A percentile compares a stretch with the other conserved stretches of the same genome.
phyloP scores from a whole-genome alignment of 2,797 vertebrate genomes.

The Gymnopithys bicolor region DNA sequence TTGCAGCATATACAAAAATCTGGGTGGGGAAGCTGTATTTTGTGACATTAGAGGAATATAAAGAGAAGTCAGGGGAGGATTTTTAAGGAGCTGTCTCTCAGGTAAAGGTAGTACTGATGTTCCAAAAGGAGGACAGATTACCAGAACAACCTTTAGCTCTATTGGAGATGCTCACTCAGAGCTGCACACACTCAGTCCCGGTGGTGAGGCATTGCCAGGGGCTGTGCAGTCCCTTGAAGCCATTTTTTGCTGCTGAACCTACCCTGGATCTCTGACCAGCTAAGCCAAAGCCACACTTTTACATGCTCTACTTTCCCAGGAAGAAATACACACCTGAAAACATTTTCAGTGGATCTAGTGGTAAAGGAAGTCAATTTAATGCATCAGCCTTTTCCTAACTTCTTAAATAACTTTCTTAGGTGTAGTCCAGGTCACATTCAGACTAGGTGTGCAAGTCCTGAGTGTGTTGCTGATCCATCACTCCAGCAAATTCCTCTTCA shows the following conservation, averaged over 20 bases:
- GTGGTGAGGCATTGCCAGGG: not conserved
- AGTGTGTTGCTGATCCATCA: not conserved
- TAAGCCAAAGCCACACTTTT: not conserved
- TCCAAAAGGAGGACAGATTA: not conserved
- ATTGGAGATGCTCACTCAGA: not conserved
- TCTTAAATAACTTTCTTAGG: not conserved
- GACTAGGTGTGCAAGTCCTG: not conserved
- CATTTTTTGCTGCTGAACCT: accelerated
- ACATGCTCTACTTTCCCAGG: not conserved
- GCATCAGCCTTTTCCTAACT: not conserved
- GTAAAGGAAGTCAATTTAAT: not conserved
- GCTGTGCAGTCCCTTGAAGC: not conserved
- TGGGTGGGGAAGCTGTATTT: not conserved
- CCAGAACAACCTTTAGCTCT: not conserved
- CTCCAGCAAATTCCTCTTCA: not conserved
- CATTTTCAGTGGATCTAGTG: not conserved
- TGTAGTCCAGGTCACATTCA: not conserved
- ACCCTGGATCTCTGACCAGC: not conserved
- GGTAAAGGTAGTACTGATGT: not conserved
- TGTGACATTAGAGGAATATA: not conserved
- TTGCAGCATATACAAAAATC: not conserved
- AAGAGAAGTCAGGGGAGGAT: not conserved
- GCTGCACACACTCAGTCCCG: not conserved
- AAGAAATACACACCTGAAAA: not conserved
- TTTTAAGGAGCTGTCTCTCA: not conserved